Evolutionary conservation across 2,888 invertebrate species (phyloP), one percentile per base, ranked within the genome.

Genomic region (Drosophila falleni): DNA sequence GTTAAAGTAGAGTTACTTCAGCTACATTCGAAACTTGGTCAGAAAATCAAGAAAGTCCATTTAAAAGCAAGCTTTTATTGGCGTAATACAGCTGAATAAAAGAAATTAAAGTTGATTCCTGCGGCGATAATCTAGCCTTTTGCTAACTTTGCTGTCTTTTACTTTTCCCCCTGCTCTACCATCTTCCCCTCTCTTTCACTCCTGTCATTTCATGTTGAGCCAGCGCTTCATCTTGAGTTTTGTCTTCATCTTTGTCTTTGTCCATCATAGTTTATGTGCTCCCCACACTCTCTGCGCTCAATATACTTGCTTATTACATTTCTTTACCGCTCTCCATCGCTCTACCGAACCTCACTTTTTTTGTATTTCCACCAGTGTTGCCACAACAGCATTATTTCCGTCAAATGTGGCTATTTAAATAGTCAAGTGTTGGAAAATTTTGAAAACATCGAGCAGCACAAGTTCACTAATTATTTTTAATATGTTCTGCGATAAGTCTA

Each of bases 251-350:
- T 23, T 39, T 23, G 15, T 33, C 41, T 60, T 42, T 59, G 73
- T 76, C 78, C 76, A 79, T 81, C 78, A 68, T 74, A 81, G 81
- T 81, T 81, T 59, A 78, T 74, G 63, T 60, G 56, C 41, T 23
- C 16, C 9, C 16, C 26, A 19, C 61, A 35, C 42, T 15, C 31
- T 31, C 41, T 33, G 39, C 51, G 15, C 53, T 46, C 49, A 76
- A 58, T 51, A 63, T 47, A 51, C 64, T 65, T 61, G 76, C 74
- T 76, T 76, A 76, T 76, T 76, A 76, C 74, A 76, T 78, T 76
- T 78, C 65, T 64, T 49, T 44, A 46, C 2, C 46, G 23, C 35
- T 56, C 26, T 46, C 6, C 23, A 0, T 23, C 35, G 23, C 23
- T 35, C n/a, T 19, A 8, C 19, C n/a, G 6, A 26, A 16, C 8